Conservation (phyloP, 2,888 invertebrate genomes). For the Drosophila anomelani region DNA sequence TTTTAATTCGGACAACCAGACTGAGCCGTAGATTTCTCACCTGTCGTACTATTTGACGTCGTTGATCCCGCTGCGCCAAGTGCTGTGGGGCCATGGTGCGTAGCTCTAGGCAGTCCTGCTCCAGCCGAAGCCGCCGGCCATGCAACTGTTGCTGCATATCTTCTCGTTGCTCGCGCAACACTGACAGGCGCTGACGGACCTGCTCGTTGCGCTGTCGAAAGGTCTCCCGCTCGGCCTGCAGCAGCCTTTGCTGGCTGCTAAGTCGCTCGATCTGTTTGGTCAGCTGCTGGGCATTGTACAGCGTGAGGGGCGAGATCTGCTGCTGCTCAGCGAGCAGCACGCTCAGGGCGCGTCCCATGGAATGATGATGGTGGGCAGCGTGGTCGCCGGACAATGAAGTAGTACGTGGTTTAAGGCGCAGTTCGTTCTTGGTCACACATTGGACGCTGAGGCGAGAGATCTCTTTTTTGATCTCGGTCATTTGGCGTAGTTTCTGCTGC, state of each 20-base stretch:
- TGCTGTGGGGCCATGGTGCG: conserved; percentile 50
- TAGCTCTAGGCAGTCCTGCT: conserved; percentile 61
- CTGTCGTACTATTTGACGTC: conserved; percentile 68
- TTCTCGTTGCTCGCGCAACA: conserved; percentile 89
- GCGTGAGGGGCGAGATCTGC: conserved; percentile 78
- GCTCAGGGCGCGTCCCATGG: conserved; percentile 83
- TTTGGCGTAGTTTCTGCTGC: conserved; percentile 88
- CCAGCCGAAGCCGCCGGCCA: conserved; percentile 51
- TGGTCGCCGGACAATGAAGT: conserved; percentile 64
- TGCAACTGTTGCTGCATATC: conserved; percentile 87
- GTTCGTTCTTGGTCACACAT: conserved; percentile 76
- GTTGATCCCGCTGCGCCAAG: conserved; percentile 56
- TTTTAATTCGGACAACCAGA: background rate
- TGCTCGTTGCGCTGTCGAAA: conserved; percentile 72
- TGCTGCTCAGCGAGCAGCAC: conserved; percentile 80
- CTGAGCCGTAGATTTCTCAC: conserved; percentile 29
- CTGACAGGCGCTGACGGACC: conserved; percentile 88
- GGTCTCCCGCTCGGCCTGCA: conserved; percentile 64
- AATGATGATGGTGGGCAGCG: conserved; percentile 69
- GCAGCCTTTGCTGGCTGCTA: conserved; percentile 67
- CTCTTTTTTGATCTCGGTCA: conserved; percentile 85
- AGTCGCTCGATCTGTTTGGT: conserved; percentile 72
- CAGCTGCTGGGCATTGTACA: conserved; percentile 82
- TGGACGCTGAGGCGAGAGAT: conserved; percentile 85
- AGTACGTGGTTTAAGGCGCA: conserved; percentile 70